Evolutionary conservation across 2,113 vertebrate species (phyloP).

Genomic region (Caretta caretta): DNA sequence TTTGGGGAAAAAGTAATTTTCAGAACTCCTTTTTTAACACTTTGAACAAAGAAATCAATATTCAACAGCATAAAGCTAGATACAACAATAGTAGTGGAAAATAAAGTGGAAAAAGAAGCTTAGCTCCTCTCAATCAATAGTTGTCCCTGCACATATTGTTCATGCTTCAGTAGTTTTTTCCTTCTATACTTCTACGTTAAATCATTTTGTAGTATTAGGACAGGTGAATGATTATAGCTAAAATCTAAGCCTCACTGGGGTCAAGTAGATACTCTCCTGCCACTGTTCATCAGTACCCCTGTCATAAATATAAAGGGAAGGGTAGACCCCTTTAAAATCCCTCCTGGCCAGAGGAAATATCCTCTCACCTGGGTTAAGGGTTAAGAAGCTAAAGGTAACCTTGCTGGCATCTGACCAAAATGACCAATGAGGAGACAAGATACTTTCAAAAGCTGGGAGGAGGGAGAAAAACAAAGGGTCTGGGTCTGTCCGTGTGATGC

Average conservation of each 20-base stretch:
- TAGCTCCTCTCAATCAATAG: slow-evolving; percentile 68
- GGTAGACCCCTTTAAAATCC: too few species aligned
- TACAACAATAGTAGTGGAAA: slow-evolving; percentile 34
- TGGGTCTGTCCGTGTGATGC: too few species aligned
- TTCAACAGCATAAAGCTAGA: slow-evolving; percentile 44
- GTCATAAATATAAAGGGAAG: too few species aligned
- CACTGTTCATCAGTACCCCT: slow-evolving; percentile 1
- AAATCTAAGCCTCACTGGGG: slow-evolving; percentile 47
- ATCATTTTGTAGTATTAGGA: slow-evolving; percentile 65
- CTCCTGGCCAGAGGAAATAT: too few species aligned
- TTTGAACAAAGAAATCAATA: slow-evolving; percentile 34
- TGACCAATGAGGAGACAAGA: too few species aligned
- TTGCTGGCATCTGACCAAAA: too few species aligned
- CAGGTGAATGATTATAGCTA: slow-evolving; percentile 68
- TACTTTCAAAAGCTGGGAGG: too few species aligned
- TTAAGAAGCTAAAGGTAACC: too few species aligned
- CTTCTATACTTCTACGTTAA: slow-evolving; percentile 64
- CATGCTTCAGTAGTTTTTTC: slow-evolving; percentile 61
- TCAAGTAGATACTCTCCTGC: slow-evolving; percentile 49
- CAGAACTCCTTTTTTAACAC: not conserved
- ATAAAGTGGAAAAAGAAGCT: slow-evolving; percentile 60
- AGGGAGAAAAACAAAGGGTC: too few species aligned
- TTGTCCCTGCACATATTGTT: slow-evolving; percentile 56
- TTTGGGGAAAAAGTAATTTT: not conserved
- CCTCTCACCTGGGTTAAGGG: too few species aligned